phyloP scores from a whole-genome alignment of 2,888 invertebrate genomes.

The Bombylius major region DNA sequence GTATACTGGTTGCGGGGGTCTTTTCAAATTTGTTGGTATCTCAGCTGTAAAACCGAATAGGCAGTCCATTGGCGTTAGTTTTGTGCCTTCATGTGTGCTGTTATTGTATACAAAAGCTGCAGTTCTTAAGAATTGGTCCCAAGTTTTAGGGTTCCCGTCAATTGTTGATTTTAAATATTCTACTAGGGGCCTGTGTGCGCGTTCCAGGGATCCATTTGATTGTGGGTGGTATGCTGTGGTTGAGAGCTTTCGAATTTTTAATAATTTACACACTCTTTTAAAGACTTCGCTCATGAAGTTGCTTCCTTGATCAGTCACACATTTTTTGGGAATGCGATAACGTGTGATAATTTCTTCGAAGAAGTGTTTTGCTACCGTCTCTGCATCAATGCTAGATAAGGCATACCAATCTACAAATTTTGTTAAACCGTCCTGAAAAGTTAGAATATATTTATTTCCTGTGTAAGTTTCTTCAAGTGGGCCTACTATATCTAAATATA shows the following conservation, averaged over 20 bases:
- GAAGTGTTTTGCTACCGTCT: slow-evolving; percentile 6
- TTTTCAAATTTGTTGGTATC: not conserved
- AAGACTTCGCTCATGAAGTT: not conserved
- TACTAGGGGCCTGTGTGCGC: slow-evolving; percentile 5
- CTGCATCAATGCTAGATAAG: slow-evolving; percentile 6
- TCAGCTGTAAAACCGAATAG: not conserved
- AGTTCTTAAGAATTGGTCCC: slow-evolving; percentile 9
- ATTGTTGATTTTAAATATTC: slow-evolving; percentile 5
- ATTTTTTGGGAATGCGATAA: slow-evolving; percentile 3
- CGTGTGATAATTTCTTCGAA: slow-evolving; percentile 3
- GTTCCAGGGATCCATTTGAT: slow-evolving; percentile 7
- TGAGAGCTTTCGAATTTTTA: not conserved
- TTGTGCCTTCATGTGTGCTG: not conserved
- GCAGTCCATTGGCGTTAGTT: slow-evolving; percentile 4
- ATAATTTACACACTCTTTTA: not conserved
- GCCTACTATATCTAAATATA: not conserved
- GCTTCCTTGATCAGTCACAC: slow-evolving; percentile 7
- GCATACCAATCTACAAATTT: slow-evolving; percentile 6
- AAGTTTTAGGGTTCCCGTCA: slow-evolving; percentile 3
- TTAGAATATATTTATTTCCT: slow-evolving; percentile 8
- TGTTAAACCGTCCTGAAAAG: slow-evolving; percentile 7
- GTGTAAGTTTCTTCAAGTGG: not conserved
- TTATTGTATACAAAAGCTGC: slow-evolving; percentile 9
- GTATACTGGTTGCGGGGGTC: not conserved
- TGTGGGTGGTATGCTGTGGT: not conserved